Evolutionary conservation across 2,888 invertebrate species (phyloP).

Genomic region (Iphiclides podalirius): DNA sequence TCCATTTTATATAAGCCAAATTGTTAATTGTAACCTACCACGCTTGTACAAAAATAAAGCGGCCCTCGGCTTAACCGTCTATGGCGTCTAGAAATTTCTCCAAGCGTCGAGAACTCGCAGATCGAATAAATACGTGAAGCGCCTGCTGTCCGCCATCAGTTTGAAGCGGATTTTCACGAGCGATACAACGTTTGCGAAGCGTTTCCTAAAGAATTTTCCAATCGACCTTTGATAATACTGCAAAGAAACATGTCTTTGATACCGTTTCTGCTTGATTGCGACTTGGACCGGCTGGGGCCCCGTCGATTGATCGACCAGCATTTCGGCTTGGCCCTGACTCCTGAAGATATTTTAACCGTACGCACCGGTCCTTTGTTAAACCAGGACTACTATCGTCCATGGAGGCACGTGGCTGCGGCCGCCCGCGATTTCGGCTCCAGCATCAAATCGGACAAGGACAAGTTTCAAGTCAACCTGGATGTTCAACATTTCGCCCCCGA

Average conservation of each 20-base stretch:
- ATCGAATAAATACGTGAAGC: constrained; percentile 42
- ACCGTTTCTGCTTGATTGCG: constrained; percentile 64
- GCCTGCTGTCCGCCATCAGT: constrained; percentile 42
- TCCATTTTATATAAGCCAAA: no score
- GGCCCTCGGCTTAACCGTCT: constrained; percentile 33
- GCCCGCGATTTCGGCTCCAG: constrained; percentile 75
- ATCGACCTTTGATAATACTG: constrained; percentile 11
- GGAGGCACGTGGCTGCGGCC: constrained; percentile 69
- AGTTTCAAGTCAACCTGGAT: constrained; percentile 83
- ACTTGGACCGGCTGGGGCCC: constrained; percentile 59
- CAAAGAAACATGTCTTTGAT: constrained; percentile 70
- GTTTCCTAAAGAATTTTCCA: constrained; percentile 2
- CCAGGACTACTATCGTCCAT: constrained; percentile 63
- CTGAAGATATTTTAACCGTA: constrained; percentile 65
- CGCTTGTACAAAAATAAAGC: no score
- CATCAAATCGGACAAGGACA: constrained; percentile 71
- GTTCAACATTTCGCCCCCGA: constrained; percentile 88
- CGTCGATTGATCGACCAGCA: constrained; percentile 75
- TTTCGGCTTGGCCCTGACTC: constrained; percentile 72
- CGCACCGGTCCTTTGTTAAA: constrained; percentile 42
- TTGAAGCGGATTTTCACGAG: constrained; percentile 38
- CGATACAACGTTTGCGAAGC: constrained; percentile 25
- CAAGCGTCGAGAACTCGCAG: constrained; percentile 42
- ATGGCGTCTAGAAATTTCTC: constrained; percentile 54
- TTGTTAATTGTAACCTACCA: no score